Evolutionary conservation across 2,797 vertebrate species (phyloP).

Genomic region (Rhinoraja longicauda): DNA sequence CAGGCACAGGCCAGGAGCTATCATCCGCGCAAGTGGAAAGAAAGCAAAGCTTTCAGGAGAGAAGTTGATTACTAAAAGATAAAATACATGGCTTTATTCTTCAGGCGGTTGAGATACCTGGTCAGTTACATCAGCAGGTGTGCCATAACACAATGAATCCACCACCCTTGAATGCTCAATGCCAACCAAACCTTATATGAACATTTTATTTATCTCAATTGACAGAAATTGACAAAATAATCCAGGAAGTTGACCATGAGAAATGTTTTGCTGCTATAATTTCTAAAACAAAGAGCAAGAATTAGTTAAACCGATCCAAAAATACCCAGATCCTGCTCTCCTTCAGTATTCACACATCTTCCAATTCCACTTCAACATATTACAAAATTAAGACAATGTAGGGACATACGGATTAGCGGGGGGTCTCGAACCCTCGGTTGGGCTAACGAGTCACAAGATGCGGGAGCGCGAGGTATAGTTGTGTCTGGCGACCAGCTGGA

Average conservation of each 20-base stretch:
- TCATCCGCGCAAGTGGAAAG: neutral
- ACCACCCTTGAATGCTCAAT: neutral
- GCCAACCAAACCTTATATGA: neutral
- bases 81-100: neutral
- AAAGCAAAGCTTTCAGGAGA: neutral
- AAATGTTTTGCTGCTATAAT: neutral
- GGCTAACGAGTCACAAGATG: too few relatives aligned
- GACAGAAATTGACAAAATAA: neutral
- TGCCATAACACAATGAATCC: neutral
- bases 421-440: too few relatives aligned
- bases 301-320: conserved; percentile 10
- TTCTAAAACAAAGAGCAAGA: neutral
- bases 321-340: neutral
- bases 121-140: neutral
- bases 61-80: neutral
- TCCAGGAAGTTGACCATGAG: neutral
- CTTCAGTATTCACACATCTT: neutral
- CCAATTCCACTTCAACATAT: neutral
- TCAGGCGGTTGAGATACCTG: neutral
- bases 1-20: neutral
- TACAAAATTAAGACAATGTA: neutral
- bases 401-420: too few relatives aligned
- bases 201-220: neutral
- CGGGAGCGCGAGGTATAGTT: too few relatives aligned
- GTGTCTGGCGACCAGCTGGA: too few relatives aligned